These are phyloP conservation scores for Apamea crenata DNA, from an alignment of 2,888 invertebrate species.

Conservation along the genomic window DNA sequence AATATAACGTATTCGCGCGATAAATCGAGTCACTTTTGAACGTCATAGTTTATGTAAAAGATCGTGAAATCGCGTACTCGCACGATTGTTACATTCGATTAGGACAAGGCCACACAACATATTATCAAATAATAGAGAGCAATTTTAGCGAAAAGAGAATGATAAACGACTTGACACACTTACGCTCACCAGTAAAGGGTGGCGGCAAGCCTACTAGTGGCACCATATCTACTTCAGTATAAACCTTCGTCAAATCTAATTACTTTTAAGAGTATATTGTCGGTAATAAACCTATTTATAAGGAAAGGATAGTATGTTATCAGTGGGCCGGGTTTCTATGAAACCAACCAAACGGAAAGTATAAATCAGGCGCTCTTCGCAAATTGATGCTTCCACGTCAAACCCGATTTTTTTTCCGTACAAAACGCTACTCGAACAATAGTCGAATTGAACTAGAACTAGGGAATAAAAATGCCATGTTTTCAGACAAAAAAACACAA, in stretches of 20 bases:
- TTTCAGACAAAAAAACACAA: not conserved
- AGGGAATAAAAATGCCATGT: not conserved
- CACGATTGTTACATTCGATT: not conserved
- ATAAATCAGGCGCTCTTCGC: not conserved
- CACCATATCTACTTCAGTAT: constrained; percentile 10
- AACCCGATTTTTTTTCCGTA: not conserved
- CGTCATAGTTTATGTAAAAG: not conserved
- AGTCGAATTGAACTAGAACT: not conserved
- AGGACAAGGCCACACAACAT: not conserved
- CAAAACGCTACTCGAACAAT: constrained; percentile 3
- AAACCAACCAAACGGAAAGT: not conserved
- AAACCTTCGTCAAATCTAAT: constrained; percentile 46
- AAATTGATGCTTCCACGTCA: not conserved
- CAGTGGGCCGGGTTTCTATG: not conserved
- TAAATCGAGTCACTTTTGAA: not conserved
- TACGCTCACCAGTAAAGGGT: constrained; percentile 26
- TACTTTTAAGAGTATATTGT: not conserved
- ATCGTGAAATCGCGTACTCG: not conserved
- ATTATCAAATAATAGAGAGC: constrained; percentile 16
- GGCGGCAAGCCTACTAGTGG: not conserved
- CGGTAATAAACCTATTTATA: constrained; percentile 1
- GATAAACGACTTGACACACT: constrained; percentile 49
- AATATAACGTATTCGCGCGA: not conserved
- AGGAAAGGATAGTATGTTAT: not conserved
- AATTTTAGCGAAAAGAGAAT: constrained; percentile 39